These are phyloP conservation scores for Myotis vivesi DNA, from an alignment of 2,797 vertebrate species.

Conservation along the genomic window DNA sequence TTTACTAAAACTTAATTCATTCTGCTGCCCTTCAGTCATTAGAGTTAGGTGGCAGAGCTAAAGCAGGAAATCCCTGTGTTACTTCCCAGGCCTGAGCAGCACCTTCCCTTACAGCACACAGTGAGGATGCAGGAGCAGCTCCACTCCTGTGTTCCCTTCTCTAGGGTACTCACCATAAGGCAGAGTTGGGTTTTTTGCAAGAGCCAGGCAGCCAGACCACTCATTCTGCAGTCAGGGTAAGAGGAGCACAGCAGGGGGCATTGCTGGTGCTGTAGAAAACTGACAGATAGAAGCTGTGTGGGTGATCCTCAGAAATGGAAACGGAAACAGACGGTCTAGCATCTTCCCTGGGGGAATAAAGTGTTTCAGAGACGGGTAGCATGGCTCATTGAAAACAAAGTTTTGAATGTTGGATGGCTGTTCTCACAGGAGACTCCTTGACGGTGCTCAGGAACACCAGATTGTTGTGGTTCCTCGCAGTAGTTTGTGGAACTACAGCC, in stretches of 20 bases:
- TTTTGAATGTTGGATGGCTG: background rate
- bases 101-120: rapidly evolving
- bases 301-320: background rate
- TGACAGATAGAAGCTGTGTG: background rate
- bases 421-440: background rate
- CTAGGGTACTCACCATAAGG: background rate
- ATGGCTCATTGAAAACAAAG: background rate
- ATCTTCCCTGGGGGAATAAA: background rate
- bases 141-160: rapidly evolving
- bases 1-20: background rate
- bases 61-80: no score
- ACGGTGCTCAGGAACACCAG: rapidly evolving
- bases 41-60: background rate
- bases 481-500: background rate
- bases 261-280: background rate
- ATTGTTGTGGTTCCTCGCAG: background rate
- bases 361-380: background rate
- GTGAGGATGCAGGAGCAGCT: background rate
- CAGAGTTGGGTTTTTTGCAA: background rate
- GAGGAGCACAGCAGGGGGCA: background rate
- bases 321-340: background rate
- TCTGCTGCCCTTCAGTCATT: rapidly evolving
- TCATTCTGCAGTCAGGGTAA: background rate
- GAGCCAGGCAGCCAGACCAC: background rate
- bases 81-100: background rate